Evolutionary conservation across 2,113 vertebrate species (phyloP).

Genomic region (Acrocephalus kingi): DNA sequence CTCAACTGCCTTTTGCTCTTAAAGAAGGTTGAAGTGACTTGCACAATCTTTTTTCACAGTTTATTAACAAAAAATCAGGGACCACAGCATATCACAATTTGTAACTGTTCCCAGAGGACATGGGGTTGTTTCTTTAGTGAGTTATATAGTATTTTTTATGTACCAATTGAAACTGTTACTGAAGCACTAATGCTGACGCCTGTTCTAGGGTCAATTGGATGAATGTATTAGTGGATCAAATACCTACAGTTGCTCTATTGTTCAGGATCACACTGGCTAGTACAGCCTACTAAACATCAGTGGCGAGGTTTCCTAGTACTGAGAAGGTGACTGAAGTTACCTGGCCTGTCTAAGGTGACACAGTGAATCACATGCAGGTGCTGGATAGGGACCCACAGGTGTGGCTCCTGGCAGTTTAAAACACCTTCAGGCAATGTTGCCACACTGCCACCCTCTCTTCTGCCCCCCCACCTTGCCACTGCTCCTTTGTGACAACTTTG

Average conservation of each 20-base stretch:
- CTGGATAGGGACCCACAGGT: background rate
- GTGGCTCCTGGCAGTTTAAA: background rate
- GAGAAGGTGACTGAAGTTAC: background rate
- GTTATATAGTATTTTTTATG: background rate
- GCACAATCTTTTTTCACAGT: background rate
- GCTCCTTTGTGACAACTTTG: background rate
- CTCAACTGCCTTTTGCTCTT: background rate
- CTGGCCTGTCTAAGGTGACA: background rate
- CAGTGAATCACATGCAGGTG: background rate
- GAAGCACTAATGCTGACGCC: background rate
- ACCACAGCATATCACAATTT: background rate
- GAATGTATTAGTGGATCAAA: background rate
- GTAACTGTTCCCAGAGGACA: background rate
- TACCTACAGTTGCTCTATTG: background rate
- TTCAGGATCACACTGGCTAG: background rate
- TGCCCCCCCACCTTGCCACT: background rate
- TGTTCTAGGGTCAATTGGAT: background rate
- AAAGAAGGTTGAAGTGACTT: background rate
- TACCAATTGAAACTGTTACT: background rate
- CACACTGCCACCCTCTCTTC: background rate
- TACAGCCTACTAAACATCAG: background rate
- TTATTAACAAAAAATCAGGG: constrained; percentile 3
- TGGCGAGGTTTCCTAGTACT: background rate
- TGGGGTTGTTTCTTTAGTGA: accelerated
- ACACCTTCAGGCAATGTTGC: background rate